Conservation (phyloP, 2,113 vertebrate species). For the Larimichthys polyactis region DNA sequence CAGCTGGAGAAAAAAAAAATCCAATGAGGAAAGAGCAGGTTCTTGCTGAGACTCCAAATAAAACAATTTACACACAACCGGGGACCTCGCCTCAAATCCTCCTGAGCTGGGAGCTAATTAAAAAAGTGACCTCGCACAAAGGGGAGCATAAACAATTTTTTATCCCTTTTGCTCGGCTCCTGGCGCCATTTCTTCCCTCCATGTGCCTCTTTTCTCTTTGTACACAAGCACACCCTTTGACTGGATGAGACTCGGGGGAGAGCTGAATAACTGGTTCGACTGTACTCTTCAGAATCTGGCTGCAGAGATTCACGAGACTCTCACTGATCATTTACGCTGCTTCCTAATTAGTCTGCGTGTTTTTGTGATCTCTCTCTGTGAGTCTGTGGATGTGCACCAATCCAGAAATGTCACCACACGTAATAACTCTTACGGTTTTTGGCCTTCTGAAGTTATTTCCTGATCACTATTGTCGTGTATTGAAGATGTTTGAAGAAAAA, state of each 20-base stretch:
- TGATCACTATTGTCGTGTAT: no score
- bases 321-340: neutral
- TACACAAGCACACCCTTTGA: constrained; percentile 1
- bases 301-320: constrained; percentile 4
- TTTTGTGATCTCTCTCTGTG: neutral
- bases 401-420: neutral
- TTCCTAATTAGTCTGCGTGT: neutral
- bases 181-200: constrained; percentile 12
- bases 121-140: constrained; percentile 69
- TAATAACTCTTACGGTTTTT: neutral
- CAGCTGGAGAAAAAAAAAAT: constrained; percentile 4
- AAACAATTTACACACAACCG: constrained; percentile 68
- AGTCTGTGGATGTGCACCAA: neutral
- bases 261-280: constrained; percentile 37
- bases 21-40: constrained; percentile 32
- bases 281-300: constrained; percentile 9
- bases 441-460: constrained; percentile 24
- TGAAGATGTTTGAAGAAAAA: no score
- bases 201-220: neutral
- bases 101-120: constrained; percentile 70
- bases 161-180: constrained; percentile 42
- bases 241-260: constrained; percentile 28
- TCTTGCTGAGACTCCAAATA: constrained; percentile 67
- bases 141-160: constrained; percentile 58
- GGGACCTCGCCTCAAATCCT: constrained; percentile 63